Base-by-base conservation (phyloP, 2,797 vertebrate species). In the Somateria mollissima region DNA sequence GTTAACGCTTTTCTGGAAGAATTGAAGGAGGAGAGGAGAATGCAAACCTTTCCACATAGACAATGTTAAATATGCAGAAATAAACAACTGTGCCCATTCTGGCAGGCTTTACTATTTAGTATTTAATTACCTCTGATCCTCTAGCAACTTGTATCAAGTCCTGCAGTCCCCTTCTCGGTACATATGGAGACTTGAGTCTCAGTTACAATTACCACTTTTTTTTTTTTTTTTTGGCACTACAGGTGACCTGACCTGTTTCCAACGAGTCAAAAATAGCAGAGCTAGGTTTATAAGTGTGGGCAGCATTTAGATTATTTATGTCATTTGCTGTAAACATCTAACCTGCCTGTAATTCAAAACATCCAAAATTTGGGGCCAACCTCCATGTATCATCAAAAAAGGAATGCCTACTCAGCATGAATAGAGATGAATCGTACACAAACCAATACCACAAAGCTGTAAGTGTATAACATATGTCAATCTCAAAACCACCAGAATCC, bases 391-490 rank as follows among this genome's bases (percentile, higher is more conserved):
- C 30, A 73, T 45, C 37, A 54, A 18, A 84, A 78, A 19, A 76
- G 25, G 22, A 91, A 60, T 12, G 34, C 30, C 69, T 57, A 21
- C 51, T 80, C 43, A 57, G 49, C 53, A 13, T 5, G n/a, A 79
- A 32, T 15, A 13, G 25, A 81, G 70, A 36, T 62, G 72, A 62
- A 87, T 37, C 58, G 65, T 36, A 57, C 12, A 94, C 77, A 95
- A 89, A 96, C 45, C 45, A 94, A 64, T 8, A 43, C 20, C 67
- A 39, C 32, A 51, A 64, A 87, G 27, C 41, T 92, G 76, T 25
- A 82, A 90, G 78, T 73, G 58, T 66, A 57, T 62, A 90, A 94
- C 92, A 82, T 65, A 94, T 89, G 93, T 60, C 90, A 94, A 61
- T 88, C 80, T 74, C 74, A 53, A 60, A 56, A 1, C 76, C 94